Evolutionary conservation across 2,113 vertebrate genomes (phyloP).

Genomic region (Candoia aspera): DNA sequence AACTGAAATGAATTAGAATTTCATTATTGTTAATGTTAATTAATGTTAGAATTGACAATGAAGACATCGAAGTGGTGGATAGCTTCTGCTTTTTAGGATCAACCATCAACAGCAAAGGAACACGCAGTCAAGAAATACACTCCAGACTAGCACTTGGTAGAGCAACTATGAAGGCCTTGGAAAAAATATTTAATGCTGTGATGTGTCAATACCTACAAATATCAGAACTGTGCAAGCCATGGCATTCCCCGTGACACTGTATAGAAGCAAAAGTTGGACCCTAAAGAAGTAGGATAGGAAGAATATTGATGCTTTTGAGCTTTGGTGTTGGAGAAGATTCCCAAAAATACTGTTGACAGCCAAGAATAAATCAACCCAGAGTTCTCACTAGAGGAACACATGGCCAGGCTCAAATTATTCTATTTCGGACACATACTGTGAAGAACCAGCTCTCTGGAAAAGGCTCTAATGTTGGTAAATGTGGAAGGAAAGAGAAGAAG

Average conservation of each 20-base stretch:
- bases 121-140: too few relatives aligned
- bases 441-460: neutral
- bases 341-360: neutral
- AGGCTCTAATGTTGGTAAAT: neutral
- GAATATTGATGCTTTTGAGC: neutral
- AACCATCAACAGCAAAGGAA: too few relatives aligned
- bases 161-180: too few relatives aligned
- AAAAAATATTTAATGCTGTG: neutral
- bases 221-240: neutral
- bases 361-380: neutral
- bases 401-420: neutral
- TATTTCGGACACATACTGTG: too few relatives aligned
- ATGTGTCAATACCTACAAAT: neutral
- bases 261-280: neutral
- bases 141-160: too few relatives aligned
- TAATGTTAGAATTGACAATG: too few relatives aligned
- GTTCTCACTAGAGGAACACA: neutral
- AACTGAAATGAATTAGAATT: too few relatives aligned
- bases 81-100: too few relatives aligned
- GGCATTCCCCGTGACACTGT: neutral
- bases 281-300: neutral
- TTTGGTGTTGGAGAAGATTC: neutral
- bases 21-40: too few relatives aligned
- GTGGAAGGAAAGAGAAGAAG: neutral
- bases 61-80: too few relatives aligned